Percentiles rank a stretch among this genome's conserved stretches.
Evolutionary conservation across 2,797 vertebrate species (phyloP).

Genomic region (Macropodus opercularis): DNA sequence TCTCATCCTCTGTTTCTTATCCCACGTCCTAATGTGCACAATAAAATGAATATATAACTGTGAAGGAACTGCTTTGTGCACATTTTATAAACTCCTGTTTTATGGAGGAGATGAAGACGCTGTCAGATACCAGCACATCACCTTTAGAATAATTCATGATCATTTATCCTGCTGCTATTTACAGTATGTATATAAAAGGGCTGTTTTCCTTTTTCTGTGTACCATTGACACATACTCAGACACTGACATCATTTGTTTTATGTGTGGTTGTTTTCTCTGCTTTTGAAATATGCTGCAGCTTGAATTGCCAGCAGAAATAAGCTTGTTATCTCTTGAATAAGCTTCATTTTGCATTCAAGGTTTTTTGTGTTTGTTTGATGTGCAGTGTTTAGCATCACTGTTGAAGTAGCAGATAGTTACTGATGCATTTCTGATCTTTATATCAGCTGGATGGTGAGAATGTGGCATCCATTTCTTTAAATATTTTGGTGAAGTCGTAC

Average conservation of each 20-base stretch:
- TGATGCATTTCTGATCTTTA: neutral
- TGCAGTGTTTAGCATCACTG: neutral
- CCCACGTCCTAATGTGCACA: constrained; percentile 3
- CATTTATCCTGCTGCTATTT: constrained; percentile 21
- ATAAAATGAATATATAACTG: constrained; percentile 1
- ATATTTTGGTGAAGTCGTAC: neutral
- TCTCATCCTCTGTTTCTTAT: neutral
- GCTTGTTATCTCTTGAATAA: constrained; percentile 6
- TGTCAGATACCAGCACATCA: neutral
- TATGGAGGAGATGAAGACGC: constrained; percentile 14
- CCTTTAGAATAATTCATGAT: constrained; percentile 14
- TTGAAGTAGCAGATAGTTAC: neutral
- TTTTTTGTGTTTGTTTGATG: constrained; percentile 10
- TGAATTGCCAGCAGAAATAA: constrained; percentile 3
- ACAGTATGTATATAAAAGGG: constrained; percentile 1
- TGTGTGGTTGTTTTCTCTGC: neutral
- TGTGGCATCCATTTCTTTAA: constrained; percentile 6
- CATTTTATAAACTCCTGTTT: constrained; percentile 6
- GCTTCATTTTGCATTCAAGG: neutral
- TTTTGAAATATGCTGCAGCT: constrained; percentile 5
- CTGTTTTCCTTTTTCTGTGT: constrained; percentile 30
- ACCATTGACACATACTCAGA: constrained; percentile 20
- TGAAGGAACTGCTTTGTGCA: constrained; percentile 11
- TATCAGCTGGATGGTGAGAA: constrained; percentile 15
- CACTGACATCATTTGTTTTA: constrained; percentile 3